A percentile compares a stretch with the other conserved stretches of the same genome.
Conservation (phyloP, 2,888 invertebrate genomes). For the Mongoloraphidia duomilia region DNA sequence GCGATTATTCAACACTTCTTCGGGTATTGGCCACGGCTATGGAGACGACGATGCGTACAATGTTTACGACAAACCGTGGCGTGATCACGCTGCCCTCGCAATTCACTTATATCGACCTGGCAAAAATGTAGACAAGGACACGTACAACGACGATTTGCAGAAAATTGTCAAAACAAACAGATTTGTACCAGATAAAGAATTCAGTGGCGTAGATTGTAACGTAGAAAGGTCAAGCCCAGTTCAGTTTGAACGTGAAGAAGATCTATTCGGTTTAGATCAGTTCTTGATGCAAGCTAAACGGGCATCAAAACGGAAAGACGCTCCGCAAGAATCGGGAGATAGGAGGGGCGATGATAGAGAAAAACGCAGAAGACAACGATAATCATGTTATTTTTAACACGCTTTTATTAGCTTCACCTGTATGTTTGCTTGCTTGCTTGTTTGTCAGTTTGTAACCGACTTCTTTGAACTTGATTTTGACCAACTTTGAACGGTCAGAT, state of each 20-base stretch:
- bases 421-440: too few species aligned
- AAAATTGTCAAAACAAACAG: conserved; percentile 76
- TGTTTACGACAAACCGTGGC: conserved; percentile 98
- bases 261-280: conserved; percentile 97
- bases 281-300: conserved; percentile 96
- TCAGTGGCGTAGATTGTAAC: conserved; percentile 74
- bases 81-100: conserved; percentile 71
- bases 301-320: conserved; percentile 49
- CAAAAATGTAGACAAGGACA: conserved; percentile 76
- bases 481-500: too few species aligned
- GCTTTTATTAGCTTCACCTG: too few species aligned
- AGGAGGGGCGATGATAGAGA: conserved; percentile 28
- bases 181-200: conserved; percentile 96
- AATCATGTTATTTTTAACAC: too few species aligned
- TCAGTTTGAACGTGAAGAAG: conserved; percentile 82
- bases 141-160: conserved; percentile 83
- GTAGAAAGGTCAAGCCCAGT: conserved; percentile 80
- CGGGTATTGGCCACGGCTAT: conserved; percentile 79
- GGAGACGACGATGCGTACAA: conserved; percentile 96
- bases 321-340: conserved; percentile 19
- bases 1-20: conserved; percentile 83
- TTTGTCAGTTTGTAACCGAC: too few species aligned
- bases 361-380: conserved; percentile 26
- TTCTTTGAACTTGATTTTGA: too few species aligned
- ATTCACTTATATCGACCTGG: conserved; percentile 83